These are phyloP conservation scores for Gephyroberyx darwinii DNA, from an alignment of 2,797 vertebrate species.

Conservation along the genomic window DNA sequence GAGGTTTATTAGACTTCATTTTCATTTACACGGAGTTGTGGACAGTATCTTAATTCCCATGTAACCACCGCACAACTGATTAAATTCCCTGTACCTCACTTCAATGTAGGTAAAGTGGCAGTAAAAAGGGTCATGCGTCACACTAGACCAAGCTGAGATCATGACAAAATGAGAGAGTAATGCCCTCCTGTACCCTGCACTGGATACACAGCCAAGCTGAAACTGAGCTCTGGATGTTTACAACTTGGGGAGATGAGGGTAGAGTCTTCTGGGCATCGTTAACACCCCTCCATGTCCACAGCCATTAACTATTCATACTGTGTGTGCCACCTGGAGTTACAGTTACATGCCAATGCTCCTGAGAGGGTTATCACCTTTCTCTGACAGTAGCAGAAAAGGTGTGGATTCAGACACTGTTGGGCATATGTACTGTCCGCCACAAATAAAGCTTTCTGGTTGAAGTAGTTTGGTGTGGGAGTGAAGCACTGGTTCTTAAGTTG, in stretches of 20 bases:
- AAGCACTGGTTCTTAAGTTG: neutral
- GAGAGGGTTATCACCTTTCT: slow-evolving; percentile 83
- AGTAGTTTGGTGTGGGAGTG: slow-evolving; percentile 6
- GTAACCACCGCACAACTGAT: slow-evolving; percentile 37
- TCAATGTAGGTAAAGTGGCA: slow-evolving; percentile 18
- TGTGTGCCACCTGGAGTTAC: slow-evolving; percentile 86
- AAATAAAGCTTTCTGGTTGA: slow-evolving; percentile 8
- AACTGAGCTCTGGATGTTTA: slow-evolving; percentile 81
- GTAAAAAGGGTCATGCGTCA: slow-evolving; percentile 65
- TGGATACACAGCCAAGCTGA: slow-evolving; percentile 75
- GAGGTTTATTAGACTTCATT: slow-evolving; percentile 19
- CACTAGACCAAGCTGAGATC: slow-evolving; percentile 61
- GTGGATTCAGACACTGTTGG: slow-evolving; percentile 71
- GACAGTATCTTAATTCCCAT: slow-evolving; percentile 14
- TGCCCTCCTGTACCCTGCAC: slow-evolving; percentile 71
- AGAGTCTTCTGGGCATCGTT: slow-evolving; percentile 84
- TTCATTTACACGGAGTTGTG: neutral
- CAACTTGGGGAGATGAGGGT: slow-evolving; percentile 77
- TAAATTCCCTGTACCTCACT: slow-evolving; percentile 48
- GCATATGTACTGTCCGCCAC: slow-evolving; percentile 38
- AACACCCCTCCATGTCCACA: slow-evolving; percentile 82
- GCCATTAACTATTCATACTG: slow-evolving; percentile 85
- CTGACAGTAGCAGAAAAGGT: slow-evolving; percentile 78
- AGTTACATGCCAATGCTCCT: slow-evolving; percentile 82
- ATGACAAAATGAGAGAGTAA: slow-evolving; percentile 73